Percentiles rank a stretch among this genome's conserved stretches.
These are phyloP conservation scores for Lepidurus apus DNA, from an alignment of 1,140 invertebrate genomes.

Conservation along the genomic window DNA sequence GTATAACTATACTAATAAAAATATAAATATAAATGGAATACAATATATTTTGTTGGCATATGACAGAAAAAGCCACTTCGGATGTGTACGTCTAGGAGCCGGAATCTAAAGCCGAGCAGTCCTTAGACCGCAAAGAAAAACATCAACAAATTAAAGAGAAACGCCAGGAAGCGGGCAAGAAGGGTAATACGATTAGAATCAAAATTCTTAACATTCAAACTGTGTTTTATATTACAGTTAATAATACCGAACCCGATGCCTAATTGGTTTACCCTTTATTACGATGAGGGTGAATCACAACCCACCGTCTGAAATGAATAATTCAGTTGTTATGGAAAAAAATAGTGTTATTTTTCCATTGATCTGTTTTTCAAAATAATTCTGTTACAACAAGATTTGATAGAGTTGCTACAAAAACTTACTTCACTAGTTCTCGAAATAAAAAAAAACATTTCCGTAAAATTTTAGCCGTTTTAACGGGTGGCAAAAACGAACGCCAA, in stretches of 20 bases:
- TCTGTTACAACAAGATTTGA: background rate
- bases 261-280: too few relatives aligned
- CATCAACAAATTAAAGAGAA: background rate
- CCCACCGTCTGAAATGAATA: too few relatives aligned
- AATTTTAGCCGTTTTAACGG: background rate
- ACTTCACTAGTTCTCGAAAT: constrained; percentile 2
- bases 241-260: too few relatives aligned
- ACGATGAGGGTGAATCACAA: too few relatives aligned
- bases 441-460: background rate
- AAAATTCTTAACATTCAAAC: background rate
- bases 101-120: constrained; percentile 3
- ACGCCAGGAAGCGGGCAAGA: background rate
- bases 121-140: background rate
- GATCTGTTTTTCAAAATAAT: too few relatives aligned
- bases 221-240: too few relatives aligned
- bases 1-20: too few relatives aligned
- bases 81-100: background rate
- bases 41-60: background rate
- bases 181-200: background rate
- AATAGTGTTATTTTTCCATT: too few relatives aligned
- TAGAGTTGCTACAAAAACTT: constrained; percentile 2
- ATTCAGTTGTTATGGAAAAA: too few relatives aligned
- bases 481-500: background rate
- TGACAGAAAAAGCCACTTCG: background rate
- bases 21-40: background rate